These are phyloP conservation scores for Artibeus jamaicensis DNA, from an alignment of 2,797 vertebrate genomes.

Conservation along the genomic window DNA sequence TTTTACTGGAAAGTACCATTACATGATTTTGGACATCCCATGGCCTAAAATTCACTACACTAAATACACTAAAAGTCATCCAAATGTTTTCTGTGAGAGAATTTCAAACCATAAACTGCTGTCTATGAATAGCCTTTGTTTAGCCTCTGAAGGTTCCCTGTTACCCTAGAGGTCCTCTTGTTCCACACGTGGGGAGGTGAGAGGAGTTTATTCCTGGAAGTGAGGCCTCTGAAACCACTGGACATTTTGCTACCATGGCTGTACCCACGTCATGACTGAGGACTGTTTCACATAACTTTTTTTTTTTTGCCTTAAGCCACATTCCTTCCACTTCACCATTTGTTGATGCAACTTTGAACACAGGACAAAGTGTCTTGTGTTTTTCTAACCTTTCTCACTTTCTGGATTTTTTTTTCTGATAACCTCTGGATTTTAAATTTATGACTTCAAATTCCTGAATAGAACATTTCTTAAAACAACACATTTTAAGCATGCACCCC, in stretches of 20 bases:
- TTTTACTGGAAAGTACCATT: conserved; percentile 55
- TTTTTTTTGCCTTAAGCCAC: conserved; percentile 49
- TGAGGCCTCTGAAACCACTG: conserved; percentile 31
- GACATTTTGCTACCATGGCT: conserved; percentile 31
- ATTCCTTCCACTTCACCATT: conserved; percentile 67
- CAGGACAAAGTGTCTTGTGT: conserved; percentile 46
- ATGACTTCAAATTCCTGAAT: conserved; percentile 47
- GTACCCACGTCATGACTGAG: background rate
- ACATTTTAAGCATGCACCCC: background rate
- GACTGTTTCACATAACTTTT: background rate
- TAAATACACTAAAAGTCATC: conserved; percentile 31
- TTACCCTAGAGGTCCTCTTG: conserved; percentile 40
- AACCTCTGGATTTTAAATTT: conserved; percentile 62
- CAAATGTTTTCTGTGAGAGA: conserved; percentile 57
- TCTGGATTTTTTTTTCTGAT: conserved; percentile 60
- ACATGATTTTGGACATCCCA: background rate
- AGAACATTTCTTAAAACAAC: conserved; percentile 57
- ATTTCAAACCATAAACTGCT: background rate
- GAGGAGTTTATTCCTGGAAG: conserved; percentile 38
- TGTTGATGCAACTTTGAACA: conserved; percentile 59
- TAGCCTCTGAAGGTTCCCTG: conserved; percentile 40
- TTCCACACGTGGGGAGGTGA: background rate
- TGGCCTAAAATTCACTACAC: background rate
- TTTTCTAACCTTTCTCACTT: conserved; percentile 64
- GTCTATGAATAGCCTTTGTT: conserved; percentile 45